phyloP scores from a whole-genome alignment of 2,888 invertebrate species.

The Eristalinus aeneus region DNA sequence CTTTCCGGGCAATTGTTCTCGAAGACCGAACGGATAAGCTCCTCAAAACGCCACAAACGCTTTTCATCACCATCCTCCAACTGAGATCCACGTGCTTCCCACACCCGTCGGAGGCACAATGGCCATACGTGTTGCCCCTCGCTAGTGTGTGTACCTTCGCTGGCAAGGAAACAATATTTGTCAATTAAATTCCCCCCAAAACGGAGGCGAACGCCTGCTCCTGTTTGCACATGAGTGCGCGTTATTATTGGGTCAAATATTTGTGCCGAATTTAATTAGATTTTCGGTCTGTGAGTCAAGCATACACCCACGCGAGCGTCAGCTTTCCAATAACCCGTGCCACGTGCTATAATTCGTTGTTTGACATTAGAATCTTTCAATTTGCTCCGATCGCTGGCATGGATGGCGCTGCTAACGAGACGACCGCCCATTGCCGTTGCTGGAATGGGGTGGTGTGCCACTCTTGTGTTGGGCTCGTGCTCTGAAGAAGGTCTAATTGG shows the following conservation, averaged over 20 bases:
- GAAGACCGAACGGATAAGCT: neutral
- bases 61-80: neutral
- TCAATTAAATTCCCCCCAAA: slow-evolving; percentile 40
- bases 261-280: slow-evolving; percentile 42
- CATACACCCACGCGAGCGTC: slow-evolving; percentile 1
- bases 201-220: neutral
- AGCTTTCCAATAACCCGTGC: slow-evolving; percentile 15
- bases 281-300: slow-evolving; percentile 10
- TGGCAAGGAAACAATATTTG: slow-evolving; percentile 31
- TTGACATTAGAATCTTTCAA: slow-evolving; percentile 23
- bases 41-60: neutral
- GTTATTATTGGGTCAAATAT: slow-evolving; percentile 45
- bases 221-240: slow-evolving; percentile 12
- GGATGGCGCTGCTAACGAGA: neutral
- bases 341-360: slow-evolving; percentile 29
- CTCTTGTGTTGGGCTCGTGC: neutral
- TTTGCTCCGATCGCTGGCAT: neutral
- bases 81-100: neutral
- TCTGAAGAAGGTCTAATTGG: neutral
- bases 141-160: neutral
- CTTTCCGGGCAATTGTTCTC: neutral
- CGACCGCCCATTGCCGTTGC: neutral
- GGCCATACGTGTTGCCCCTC: neutral
- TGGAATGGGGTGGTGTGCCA: neutral
- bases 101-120: slow-evolving; percentile 2